Conservation (phyloP, 2,113 vertebrate species). For the Diadophis punctatus region DNA sequence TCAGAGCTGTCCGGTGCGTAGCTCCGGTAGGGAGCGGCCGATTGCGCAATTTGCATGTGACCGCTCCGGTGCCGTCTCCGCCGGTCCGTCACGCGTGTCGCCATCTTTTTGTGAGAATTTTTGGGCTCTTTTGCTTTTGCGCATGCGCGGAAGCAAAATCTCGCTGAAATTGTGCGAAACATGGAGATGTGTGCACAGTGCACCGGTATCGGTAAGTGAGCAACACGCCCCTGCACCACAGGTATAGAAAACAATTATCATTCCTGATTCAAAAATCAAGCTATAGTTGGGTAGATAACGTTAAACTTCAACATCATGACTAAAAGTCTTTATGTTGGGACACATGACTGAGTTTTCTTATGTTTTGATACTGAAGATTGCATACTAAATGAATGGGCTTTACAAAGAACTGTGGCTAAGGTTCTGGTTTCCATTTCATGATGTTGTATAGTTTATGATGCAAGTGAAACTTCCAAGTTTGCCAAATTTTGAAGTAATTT, state of each 20-base stretch:
- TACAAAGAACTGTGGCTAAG: neutral
- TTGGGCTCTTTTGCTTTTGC: no score
- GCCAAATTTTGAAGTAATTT: neutral
- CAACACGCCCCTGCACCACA: no score
- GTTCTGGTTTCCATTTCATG: neutral
- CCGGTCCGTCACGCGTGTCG: no score
- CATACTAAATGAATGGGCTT: neutral
- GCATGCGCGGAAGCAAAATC: no score
- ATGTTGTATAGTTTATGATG: neutral
- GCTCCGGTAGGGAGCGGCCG: no score
- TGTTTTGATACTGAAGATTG: neutral
- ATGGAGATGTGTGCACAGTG: no score
- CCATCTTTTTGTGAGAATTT: no score
- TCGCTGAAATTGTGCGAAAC: no score
- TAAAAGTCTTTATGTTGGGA: neutral
- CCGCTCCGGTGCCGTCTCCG: no score
- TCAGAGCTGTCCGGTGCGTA: no score
- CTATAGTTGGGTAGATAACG: neutral
- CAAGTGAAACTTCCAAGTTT: neutral
- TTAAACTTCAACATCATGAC: neutral
- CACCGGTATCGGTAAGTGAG: no score
- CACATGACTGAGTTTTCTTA: neutral
- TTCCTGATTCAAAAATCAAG: neutral
- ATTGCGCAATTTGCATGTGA: no score
- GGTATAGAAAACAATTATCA: neutral